Evolutionary conservation across 1,140 invertebrate genomes (phyloP).

Genomic region (Diplogasteroides magnus): DNA sequence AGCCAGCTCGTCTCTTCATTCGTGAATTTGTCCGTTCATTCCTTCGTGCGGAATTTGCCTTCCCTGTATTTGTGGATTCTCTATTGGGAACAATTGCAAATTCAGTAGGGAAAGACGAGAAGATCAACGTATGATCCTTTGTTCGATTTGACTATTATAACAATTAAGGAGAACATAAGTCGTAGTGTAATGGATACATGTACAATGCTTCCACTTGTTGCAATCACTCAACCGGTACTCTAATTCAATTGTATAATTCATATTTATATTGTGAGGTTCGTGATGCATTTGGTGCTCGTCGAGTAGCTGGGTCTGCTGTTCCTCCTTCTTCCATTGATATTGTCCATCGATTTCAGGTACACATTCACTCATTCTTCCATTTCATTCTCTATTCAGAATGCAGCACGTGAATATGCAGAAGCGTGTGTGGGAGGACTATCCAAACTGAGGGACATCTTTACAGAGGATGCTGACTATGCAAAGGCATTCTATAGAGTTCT

Average conservation of each 20-base stretch:
- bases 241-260: no score
- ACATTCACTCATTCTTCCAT: not conserved
- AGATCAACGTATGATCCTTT: no score
- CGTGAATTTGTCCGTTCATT: not conserved
- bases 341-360: not conserved
- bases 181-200: not conserved
- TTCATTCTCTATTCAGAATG: not conserved
- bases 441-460: no score
- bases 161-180: not conserved
- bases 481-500: not conserved
- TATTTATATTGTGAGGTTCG: no score
- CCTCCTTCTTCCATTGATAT: not conserved
- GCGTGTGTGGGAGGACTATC: no score
- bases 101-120: no score
- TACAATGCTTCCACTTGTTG: not conserved
- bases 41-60: not conserved
- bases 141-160: no score
- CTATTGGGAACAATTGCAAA: not conserved
- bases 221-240: not conserved
- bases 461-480: not conserved
- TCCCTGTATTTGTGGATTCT: not conserved
- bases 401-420: not conserved
- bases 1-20: not conserved
- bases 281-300: not conserved
- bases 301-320: not conserved